Base-by-base conservation (phyloP, 2,797 vertebrate genomes). In the Sebastes nivosus region DNA sequence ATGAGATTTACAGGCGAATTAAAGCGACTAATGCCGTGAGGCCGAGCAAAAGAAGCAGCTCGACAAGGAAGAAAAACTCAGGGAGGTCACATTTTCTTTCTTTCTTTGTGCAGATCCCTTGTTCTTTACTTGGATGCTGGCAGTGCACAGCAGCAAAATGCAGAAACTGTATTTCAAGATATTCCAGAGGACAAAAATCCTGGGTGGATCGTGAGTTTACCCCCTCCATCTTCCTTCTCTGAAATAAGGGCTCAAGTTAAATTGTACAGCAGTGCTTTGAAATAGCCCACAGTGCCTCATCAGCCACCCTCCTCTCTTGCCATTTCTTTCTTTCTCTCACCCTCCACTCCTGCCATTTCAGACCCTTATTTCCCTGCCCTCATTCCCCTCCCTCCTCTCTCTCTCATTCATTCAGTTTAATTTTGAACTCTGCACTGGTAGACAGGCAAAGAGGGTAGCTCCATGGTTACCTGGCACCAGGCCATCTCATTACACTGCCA, bases 401-500 rank as follows among this genome's bases (percentile, higher is more conserved):
- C 87, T 86, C 92, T 92, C 92, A 92, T 94, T 95, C 94, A 94
- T 94, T 94, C 93, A 94, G 93, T 96, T 95, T 94, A 94, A 96
- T 96, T 95, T 96, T 95, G 94, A 96, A 96, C 94, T 94, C 92
- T 90, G 92, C 90, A 92, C 94, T 92, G 92, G 92, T 88, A 95
- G 93, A 95, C 94, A 95, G 93, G 93, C 93, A 93, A 91, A 94
- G 91, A 91, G 93, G 93, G 95, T 87, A 94, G 95, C 95, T 94
- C 95, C 96, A 96, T 96, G 96, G 96, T 95, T 96, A 96, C 96
- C 95, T 96, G 96, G 96, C 96, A 90, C 89, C 72, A 75, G 92
- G 96, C 96, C 96, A 97, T 96, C 96, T 96, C 95, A 97, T 97
- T 96, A 96, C 96, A 96, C 95, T 94, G 93, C 94, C 96, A 96